A percentile compares a stretch with the other conserved stretches of the same genome.
phyloP scores from a whole-genome alignment of 2,888 invertebrate species.

The Cephalotes varians region DNA sequence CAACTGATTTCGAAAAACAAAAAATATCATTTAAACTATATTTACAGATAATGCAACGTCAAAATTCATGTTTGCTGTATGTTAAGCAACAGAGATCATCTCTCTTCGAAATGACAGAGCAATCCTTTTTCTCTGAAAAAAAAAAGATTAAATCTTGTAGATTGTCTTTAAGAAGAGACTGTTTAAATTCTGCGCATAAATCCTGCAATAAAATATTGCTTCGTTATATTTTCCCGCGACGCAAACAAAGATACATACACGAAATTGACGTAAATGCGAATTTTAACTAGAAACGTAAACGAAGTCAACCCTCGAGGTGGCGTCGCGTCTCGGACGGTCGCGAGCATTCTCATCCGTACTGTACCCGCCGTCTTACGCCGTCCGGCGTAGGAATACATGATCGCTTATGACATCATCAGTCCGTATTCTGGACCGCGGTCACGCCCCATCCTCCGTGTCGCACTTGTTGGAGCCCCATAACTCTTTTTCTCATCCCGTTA shows the following conservation, averaged over 20 bases:
- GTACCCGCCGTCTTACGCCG: slow-evolving; percentile 59
- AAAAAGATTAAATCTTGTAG: no score
- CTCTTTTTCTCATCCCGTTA: slow-evolving; percentile 41
- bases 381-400: slow-evolving; percentile 82
- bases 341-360: slow-evolving; percentile 46
- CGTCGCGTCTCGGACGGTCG: neutral
- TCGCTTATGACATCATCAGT: slow-evolving; percentile 83
- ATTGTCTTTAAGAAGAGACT: no score
- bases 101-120: no score
- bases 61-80: neutral
- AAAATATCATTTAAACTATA: neutral
- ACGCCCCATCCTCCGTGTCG: slow-evolving; percentile 80
- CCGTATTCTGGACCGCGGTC: slow-evolving; percentile 80
- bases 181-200: neutral
- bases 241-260: neutral
- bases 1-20: neutral
- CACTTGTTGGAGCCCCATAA: slow-evolving; percentile 38
- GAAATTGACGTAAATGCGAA: neutral
- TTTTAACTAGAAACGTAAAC: neutral
- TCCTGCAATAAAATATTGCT: neutral
- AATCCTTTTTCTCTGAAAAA: no score
- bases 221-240: neutral
- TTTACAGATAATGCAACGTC: neutral
- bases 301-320: no score
- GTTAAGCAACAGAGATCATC: no score